Evolutionary conservation across 2,113 vertebrate genomes (phyloP), one percentile per base, ranked within the genome.

Genomic region (Calyptomena viridis): DNA sequence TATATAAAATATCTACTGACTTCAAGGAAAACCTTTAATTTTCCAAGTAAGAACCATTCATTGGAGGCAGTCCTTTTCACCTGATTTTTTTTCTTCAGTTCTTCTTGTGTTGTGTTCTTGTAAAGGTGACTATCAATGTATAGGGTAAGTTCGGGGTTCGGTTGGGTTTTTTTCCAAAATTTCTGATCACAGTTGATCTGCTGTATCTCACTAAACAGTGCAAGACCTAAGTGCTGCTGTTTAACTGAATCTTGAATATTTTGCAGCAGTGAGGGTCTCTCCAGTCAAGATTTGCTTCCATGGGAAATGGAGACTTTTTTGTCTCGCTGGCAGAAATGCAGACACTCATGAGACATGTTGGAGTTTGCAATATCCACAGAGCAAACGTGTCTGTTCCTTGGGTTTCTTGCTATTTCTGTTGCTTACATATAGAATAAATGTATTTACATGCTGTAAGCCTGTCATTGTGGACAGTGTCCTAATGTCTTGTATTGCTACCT

Each of bases 401-500:
- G 60, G 87, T 77, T 91, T 89, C 82, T 73, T 68, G 55, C 47
- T 72, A 53, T 94, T 94, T 96, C 62, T 63, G 84, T 84, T 92
- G 76, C 80, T 78, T 85, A 91, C 82, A 60, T 89, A 75, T 47
- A 87, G 87, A 90, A 87, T 88, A 95, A 95, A 88, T 90, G 79
- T 94, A 85, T 85, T 91, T 91, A 92, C 84, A 89, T 78, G 80
- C 80, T 85, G 71, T 91, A 93, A 96, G 58, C 39, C 84, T 0
- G 6, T 87, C 90, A 81, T 67, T 92, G 94, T 92, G 77, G 89
- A 86, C 85, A 85, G 72, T 78, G 81, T 88, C 89, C 84, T 85
- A 47, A 60, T 82, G 84, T 97, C 83, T 86, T 62, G 66, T 94
- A 86, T 85, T 91, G 69, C 87, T 96, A 89, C 86, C 83, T 86